Percentiles rank a stretch among this genome's conserved stretches.
Conservation (phyloP, 37 sponge, comb jelly and placozoan species). For the Tethya wilhelma region DNA sequence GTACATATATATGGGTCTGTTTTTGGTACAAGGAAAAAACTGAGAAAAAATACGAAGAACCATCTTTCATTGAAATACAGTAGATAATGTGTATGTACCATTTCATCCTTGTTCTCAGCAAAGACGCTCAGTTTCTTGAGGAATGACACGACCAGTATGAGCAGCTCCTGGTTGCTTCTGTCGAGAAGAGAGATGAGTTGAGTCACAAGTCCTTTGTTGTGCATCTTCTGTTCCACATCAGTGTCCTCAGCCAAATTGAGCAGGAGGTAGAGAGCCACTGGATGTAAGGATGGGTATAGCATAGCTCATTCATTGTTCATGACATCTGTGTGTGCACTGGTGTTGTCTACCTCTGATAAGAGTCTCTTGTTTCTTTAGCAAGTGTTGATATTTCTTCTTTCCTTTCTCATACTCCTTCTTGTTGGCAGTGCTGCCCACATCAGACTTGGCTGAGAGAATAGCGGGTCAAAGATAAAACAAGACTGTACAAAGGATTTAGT, state of each 20-base stretch:
- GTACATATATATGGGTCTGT: too few species aligned
- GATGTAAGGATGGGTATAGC: too few species aligned
- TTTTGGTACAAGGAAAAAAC: too few species aligned
- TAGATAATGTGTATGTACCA: constrained; percentile 50
- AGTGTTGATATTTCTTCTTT: constrained; percentile 69
- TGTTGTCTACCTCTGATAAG: constrained; percentile 91
- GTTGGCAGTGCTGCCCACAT: neutral
- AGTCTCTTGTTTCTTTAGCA: constrained; percentile 91
- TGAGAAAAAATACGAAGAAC: neutral
- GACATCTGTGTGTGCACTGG: too few species aligned
- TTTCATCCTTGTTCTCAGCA: constrained; percentile 86
- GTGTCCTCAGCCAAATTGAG: constrained; percentile 90
- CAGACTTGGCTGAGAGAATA: constrained; percentile 7
- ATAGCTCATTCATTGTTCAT: too few species aligned
- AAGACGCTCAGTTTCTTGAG: constrained; percentile 94
- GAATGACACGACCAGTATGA: constrained; percentile 90
- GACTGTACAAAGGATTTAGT: neutral
- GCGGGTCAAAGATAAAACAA: neutral
- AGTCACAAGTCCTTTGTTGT: constrained; percentile 70
- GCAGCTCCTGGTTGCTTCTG: constrained; percentile 80
- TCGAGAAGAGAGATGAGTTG: constrained; percentile 75
- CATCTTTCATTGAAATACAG: neutral
- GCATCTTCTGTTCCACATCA: constrained; percentile 93
- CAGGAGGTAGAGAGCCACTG: constrained; percentile 87
- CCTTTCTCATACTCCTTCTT: constrained; percentile 83